phyloP scores from a whole-genome alignment of 1,140 invertebrate species.

The Holcopasites calliopsidis region DNA sequence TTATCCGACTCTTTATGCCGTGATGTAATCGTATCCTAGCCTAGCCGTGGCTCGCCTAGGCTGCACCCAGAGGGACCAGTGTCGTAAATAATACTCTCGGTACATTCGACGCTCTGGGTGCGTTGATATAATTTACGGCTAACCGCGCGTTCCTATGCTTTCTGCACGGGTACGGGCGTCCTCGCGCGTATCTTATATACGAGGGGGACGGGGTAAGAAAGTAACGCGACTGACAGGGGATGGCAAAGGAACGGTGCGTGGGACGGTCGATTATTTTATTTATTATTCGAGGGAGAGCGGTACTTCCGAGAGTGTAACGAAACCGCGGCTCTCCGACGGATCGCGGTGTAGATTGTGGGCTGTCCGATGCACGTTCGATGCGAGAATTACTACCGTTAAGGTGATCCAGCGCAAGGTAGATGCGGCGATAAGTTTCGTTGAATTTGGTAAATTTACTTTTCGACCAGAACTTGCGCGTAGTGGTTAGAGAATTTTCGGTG shows the following conservation, averaged over 20 bases:
- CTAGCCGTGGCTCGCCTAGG: constrained; percentile 53
- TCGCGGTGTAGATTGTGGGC: no score
- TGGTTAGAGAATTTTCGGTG: no score
- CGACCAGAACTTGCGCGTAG: no score
- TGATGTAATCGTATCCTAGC: constrained; percentile 67
- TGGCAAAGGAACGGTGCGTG: neutral
- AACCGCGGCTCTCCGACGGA: no score
- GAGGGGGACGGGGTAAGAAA: neutral
- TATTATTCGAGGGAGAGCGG: neutral
- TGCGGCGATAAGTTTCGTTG: no score
- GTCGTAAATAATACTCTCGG: constrained; percentile 65
- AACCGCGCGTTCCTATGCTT: constrained; percentile 24
- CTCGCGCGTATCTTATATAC: neutral
- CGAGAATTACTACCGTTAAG: no score
- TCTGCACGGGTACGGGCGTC: neutral
- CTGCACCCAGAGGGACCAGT: constrained; percentile 48
- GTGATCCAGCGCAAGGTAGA: no score
- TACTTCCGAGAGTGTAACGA: neutral
- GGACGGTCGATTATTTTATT: neutral
- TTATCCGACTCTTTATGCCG: constrained; percentile 66
- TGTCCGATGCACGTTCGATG: no score
- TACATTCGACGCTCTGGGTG: constrained; percentile 49
- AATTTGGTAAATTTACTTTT: no score
- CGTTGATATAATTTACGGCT: constrained; percentile 62
- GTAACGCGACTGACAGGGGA: neutral